phyloP scores from a whole-genome alignment of 2,888 invertebrate genomes.

The Vesta saturnalis region DNA sequence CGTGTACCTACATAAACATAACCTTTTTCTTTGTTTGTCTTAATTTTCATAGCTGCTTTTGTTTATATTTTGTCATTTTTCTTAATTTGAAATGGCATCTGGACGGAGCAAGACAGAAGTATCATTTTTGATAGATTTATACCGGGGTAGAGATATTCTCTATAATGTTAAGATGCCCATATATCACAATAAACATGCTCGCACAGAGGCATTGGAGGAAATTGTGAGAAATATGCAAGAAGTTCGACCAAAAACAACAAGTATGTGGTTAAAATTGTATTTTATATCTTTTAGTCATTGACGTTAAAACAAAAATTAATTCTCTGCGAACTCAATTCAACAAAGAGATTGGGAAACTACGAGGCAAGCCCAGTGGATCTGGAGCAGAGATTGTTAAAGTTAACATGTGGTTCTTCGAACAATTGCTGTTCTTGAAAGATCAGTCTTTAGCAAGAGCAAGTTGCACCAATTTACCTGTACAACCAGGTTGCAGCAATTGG shows the following conservation, averaged over 20 bases:
- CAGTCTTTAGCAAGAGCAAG: background rate
- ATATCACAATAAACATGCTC: background rate
- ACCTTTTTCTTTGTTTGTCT: background rate
- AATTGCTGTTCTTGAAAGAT: background rate
- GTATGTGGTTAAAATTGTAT: background rate
- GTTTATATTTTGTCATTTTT: too few species aligned
- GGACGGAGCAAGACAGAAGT: background rate
- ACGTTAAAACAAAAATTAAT: background rate
- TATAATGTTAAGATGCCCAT: background rate
- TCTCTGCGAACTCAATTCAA: background rate
- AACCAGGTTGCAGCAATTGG: constrained; percentile 2
- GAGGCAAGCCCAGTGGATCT: background rate
- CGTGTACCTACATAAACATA: background rate
- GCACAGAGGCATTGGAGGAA: background rate
- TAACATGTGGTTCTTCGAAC: background rate
- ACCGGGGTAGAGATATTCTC: background rate
- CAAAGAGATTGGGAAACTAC: background rate
- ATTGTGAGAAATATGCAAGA: too few species aligned
- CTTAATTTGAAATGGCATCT: too few species aligned
- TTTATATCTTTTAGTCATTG: too few species aligned
- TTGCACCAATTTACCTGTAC: background rate
- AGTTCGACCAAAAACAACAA: background rate
- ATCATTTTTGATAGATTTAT: background rate
- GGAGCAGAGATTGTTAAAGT: background rate
- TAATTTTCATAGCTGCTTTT: too few species aligned